These are phyloP conservation scores for Epinotia ramella DNA, from an alignment of 2,888 invertebrate genomes.

Conservation along the genomic window DNA sequence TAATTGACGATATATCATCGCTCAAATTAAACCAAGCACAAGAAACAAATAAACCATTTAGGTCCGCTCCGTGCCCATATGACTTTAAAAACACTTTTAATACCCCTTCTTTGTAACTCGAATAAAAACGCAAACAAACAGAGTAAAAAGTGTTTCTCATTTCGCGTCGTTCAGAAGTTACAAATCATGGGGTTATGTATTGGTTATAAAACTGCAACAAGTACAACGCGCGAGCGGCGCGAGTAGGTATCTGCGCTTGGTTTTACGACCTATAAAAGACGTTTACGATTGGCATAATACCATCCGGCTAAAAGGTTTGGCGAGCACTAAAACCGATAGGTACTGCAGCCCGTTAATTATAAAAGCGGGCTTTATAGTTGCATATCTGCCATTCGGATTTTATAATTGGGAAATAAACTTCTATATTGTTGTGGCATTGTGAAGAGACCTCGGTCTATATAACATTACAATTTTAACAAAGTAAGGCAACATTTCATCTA, in stretches of 20 bases:
- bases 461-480: no score
- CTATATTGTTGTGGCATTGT: constrained; percentile 1
- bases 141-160: constrained; percentile 32
- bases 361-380: constrained; percentile 61
- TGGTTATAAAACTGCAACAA: constrained; percentile 85
- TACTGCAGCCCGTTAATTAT: constrained; percentile 69
- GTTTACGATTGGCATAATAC: constrained; percentile 82
- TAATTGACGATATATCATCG: background rate
- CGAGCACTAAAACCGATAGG: constrained; percentile 57
- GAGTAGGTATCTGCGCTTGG: constrained; percentile 80
- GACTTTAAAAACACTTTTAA: constrained; percentile 29
- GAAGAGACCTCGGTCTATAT: background rate
- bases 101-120: constrained; percentile 36
- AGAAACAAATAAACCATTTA: background rate
- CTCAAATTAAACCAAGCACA: background rate
- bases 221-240: constrained; percentile 70
- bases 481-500: no score
- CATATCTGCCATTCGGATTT: constrained; percentile 34
- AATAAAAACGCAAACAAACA: constrained; percentile 48
- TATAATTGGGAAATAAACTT: constrained; percentile 26
- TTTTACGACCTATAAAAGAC: constrained; percentile 79
- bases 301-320: constrained; percentile 83
- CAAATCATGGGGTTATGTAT: constrained; percentile 84
- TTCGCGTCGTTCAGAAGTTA: constrained; percentile 69
- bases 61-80: background rate